Base-by-base conservation (phyloP, 2,797 vertebrate species). In the Anguilla marmorata region DNA sequence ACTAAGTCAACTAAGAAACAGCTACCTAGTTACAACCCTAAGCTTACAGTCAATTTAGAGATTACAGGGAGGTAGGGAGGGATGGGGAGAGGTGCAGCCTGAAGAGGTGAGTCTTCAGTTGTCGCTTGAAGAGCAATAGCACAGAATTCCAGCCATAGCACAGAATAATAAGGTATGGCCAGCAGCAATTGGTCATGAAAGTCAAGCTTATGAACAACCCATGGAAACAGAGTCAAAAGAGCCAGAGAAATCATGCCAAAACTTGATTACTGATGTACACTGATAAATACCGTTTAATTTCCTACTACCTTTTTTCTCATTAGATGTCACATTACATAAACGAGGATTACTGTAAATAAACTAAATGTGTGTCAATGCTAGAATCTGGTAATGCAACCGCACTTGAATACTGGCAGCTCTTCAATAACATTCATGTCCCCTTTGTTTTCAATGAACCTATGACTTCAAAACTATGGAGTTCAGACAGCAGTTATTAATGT, bases 271-370 rank as follows among this genome's bases (percentile, higher is more conserved):
- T 14, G 74, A 19, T 37, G 37, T 14, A 37, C 12, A 41, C 33
- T 41, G 74, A 79, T 79, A 69, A 69, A 69, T 69, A 69, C 63
- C n/a, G 58, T 63, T n/a, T 27, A 63, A 63, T 60, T 24, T 60
- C 21, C 1, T 19, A 5, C 21, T 5, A 60, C 21, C 58, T 60
- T 60, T 24, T 19, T 24, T 7, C 63, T n/a, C n/a, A 24, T 69
- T 69, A 11, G 7, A n/a, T 69, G 7, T 69, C 63, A 27, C 56
- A 16, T 58, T 58, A 3, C 56, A 58, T 58, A 58, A 58, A 3
- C 14, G 2, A 79, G 74, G 37, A 12, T 41, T 21, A 41, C 12
- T 45, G 41, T 45, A 45, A 45, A 45, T 45, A 45, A 45, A 45
- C 41, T 45, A 45, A 45, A 45, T 45, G 7, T 7, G n/a, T 45